These are phyloP conservation scores for Zeus faber DNA, from an alignment of 2,113 vertebrate species.

Conservation along the genomic window DNA sequence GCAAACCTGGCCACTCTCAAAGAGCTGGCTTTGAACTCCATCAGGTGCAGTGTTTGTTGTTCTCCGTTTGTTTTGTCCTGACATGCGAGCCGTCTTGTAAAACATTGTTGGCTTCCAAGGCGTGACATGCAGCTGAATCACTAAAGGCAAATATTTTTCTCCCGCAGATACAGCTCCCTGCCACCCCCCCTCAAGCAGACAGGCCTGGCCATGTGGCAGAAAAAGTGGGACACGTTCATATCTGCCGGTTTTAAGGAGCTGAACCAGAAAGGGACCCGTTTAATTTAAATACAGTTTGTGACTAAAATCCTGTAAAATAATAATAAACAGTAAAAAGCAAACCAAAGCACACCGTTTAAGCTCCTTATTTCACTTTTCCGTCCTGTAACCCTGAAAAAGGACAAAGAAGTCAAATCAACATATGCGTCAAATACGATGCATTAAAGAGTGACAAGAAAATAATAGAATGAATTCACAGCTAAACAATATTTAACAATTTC, in stretches of 20 bases:
- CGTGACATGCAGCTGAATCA: too few relatives aligned
- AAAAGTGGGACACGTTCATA: constrained; percentile 69
- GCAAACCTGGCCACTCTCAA: constrained; percentile 87
- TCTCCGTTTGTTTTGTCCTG: not conserved
- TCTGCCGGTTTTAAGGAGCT: not conserved
- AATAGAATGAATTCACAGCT: too few relatives aligned
- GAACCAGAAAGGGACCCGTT: not conserved
- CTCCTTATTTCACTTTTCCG: too few relatives aligned
- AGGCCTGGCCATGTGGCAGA: constrained; percentile 50
- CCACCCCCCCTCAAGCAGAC: constrained; percentile 52
- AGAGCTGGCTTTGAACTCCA: constrained; percentile 85
- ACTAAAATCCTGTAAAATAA: not conserved
- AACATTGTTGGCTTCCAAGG: not conserved
- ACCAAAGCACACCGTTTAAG: too few relatives aligned
- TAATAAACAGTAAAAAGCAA: too few relatives aligned
- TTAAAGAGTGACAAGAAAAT: too few relatives aligned
- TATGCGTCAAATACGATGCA: too few relatives aligned
- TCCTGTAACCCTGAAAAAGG: too few relatives aligned
- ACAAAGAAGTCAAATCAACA: too few relatives aligned
- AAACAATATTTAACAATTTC: too few relatives aligned
- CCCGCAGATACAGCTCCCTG: constrained; percentile 71
- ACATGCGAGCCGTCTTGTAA: not conserved
- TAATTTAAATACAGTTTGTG: not conserved
- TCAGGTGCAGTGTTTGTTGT: constrained; percentile 69
- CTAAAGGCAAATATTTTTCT: not conserved